These are phyloP conservation scores for Microplitis mediator DNA, from an alignment of 1,140 invertebrate species.

Conservation along the genomic window DNA sequence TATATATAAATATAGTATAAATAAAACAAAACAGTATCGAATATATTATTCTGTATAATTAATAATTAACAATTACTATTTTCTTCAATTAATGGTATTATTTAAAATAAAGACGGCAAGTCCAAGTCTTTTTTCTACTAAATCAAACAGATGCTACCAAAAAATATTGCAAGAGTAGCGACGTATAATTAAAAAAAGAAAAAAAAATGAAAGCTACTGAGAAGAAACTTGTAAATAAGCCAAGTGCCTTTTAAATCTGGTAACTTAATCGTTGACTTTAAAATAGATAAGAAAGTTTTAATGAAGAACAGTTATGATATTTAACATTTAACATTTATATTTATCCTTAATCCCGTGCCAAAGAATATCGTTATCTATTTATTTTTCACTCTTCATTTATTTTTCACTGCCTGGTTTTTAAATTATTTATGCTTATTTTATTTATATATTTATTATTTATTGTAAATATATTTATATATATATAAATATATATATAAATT, in stretches of 20 bases:
- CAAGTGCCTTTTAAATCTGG: slow-evolving; percentile 61
- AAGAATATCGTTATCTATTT: slow-evolving; percentile 11
- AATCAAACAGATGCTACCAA: not conserved
- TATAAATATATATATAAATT: not conserved
- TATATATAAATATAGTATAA: too few species aligned
- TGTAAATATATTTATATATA: not conserved
- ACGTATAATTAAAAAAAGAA: not conserved
- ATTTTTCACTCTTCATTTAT: not conserved
- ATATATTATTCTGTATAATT: too few species aligned
- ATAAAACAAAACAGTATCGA: too few species aligned
- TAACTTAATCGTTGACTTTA: slow-evolving; percentile 60
- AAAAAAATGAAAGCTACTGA: slow-evolving; percentile 30
- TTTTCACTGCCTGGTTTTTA: slow-evolving; percentile 6
- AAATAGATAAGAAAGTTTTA: slow-evolving; percentile 38
- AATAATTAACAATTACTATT: too few species aligned
- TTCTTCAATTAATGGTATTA: too few species aligned
- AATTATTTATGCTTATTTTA: slow-evolving; percentile 16
- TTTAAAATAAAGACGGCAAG: too few species aligned
- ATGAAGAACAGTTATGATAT: not conserved
- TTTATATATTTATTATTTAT: slow-evolving; percentile 15
- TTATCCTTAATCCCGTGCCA: slow-evolving; percentile 15
- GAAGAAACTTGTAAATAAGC: slow-evolving; percentile 58
- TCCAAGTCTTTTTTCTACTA: too few species aligned
- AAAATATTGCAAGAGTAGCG: not conserved
- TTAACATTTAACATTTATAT: slow-evolving; percentile 2